These are phyloP conservation scores for Microctonus aethiopoides DNA, from an alignment of 2,888 invertebrate species.

Conservation along the genomic window DNA sequence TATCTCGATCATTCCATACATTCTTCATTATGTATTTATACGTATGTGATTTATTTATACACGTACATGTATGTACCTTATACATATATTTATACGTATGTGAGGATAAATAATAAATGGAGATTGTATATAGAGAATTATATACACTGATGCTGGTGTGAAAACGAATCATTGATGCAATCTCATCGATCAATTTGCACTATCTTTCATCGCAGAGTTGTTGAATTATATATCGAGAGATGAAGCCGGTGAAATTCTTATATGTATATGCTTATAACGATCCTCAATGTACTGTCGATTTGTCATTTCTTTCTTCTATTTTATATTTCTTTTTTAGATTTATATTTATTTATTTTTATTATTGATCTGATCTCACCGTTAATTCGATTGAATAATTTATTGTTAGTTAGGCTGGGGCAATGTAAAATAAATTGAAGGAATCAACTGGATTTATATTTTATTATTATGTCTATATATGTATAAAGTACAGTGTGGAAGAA, in stretches of 20 bases:
- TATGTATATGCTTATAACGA: neutral
- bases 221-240: neutral
- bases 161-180: slow-evolving; percentile 19
- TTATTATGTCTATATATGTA: too few relatives aligned
- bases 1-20: neutral
- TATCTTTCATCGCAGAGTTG: slow-evolving; percentile 10
- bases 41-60: neutral
- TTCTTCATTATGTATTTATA: neutral
- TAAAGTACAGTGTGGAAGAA: neutral
- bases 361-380: slow-evolving; percentile 33
- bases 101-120: too few relatives aligned
- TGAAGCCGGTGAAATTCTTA: neutral
- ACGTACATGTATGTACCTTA: neutral
- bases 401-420: slow-evolving; percentile 20
- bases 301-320: slow-evolving; percentile 1
- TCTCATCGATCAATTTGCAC: slow-evolving; percentile 21
- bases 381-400: slow-evolving; percentile 43
- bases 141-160: slow-evolving; percentile 6
- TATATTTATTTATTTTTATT: neutral
- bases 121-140: too few relatives aligned
- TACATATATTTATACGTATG: too few relatives aligned
- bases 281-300: slow-evolving; percentile 3
- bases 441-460: too few relatives aligned
- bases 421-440: too few relatives aligned
- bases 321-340: neutral